Conservation (phyloP, 2,888 invertebrate genomes). For the Sympetrum striolatum region DNA sequence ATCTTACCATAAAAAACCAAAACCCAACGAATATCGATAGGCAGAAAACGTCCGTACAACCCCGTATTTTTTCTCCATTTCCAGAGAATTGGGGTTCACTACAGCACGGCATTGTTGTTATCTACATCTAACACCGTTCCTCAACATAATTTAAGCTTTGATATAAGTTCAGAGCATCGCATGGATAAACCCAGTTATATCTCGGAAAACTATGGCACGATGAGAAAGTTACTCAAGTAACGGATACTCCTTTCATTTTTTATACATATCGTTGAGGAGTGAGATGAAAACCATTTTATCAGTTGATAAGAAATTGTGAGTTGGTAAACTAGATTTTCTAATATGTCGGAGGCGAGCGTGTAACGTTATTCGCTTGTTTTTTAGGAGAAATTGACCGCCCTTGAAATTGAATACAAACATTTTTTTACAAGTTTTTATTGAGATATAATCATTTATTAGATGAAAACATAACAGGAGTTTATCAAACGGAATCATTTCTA, state of each 20-base stretch:
- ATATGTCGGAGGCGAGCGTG: slow-evolving; percentile 10
- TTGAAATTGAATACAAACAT: not conserved
- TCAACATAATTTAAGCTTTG: not conserved
- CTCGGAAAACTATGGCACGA: not conserved
- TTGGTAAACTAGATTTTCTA: slow-evolving; percentile 3
- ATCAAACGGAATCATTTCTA: not conserved
- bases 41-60: slow-evolving; percentile 86
- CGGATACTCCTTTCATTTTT: not conserved
- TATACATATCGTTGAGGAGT: not conserved
- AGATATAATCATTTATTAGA: not conserved
- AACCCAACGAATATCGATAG: slow-evolving; percentile 78
- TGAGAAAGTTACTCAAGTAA: not conserved
- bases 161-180: not conserved
- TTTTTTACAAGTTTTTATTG: not conserved
- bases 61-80: slow-evolving; percentile 62
- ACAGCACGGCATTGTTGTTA: slow-evolving; percentile 44
- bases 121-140: not conserved
- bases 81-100: slow-evolving; percentile 12
- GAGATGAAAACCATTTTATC: not conserved
- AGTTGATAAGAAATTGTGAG: not conserved
- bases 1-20: slow-evolving; percentile 81
- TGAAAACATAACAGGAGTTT: not conserved
- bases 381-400: not conserved
- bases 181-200: not conserved
- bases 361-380: not conserved